Conservation (phyloP, 2,888 invertebrate species). For the Drosophila quinaria region DNA sequence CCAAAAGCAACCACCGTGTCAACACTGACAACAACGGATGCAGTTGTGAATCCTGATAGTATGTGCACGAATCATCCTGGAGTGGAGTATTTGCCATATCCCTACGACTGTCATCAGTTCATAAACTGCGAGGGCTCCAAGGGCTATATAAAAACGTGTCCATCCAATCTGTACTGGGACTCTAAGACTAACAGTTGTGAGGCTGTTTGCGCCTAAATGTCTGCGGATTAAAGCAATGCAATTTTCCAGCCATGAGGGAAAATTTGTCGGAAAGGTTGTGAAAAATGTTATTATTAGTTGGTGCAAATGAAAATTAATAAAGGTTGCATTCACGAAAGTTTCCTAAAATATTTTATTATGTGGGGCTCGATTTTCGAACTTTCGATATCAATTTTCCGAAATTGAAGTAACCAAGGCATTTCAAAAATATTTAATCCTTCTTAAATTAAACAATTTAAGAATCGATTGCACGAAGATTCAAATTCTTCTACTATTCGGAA, state of each 20-base stretch:
- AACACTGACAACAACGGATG: slow-evolving; percentile 22
- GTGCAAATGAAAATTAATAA: neutral
- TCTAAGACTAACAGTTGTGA: slow-evolving; percentile 51
- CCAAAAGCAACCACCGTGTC: slow-evolving; percentile 1
- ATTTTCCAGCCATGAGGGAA: neutral
- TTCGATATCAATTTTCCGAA: too few species aligned
- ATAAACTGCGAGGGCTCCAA: slow-evolving; percentile 62
- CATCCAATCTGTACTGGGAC: slow-evolving; percentile 63
- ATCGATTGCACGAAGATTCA: too few species aligned
- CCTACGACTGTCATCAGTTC: slow-evolving; percentile 70
- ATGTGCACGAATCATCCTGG: slow-evolving; percentile 52
- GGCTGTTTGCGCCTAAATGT: slow-evolving; percentile 43
- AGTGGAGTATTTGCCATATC: slow-evolving; percentile 57
- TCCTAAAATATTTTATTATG: neutral
- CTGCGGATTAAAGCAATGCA: neutral
- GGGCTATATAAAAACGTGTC: slow-evolving; percentile 61
- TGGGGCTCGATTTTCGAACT: neutral
- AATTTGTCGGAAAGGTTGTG: neutral
- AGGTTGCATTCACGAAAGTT: neutral
- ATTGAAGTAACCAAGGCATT: too few species aligned
- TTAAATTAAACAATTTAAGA: too few species aligned
- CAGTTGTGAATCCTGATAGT: slow-evolving; percentile 26
- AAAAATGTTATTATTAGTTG: neutral
- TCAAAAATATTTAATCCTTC: too few species aligned
- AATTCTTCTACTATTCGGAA: too few species aligned